Evolutionary conservation across 2,888 invertebrate genomes (phyloP).

Genomic region (Perizoma flavofasciatum): DNA sequence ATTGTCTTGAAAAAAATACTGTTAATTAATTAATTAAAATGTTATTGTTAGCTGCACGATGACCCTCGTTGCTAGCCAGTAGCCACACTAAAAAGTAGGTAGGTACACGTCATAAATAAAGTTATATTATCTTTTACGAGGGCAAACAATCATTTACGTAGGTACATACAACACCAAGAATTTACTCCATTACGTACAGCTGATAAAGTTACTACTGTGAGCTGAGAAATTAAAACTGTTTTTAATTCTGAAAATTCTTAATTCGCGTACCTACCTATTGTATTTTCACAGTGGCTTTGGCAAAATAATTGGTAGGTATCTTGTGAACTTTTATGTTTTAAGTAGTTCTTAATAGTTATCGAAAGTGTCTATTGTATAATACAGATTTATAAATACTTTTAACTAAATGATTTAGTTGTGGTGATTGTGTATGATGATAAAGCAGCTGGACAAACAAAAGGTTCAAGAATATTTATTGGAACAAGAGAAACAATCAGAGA

Average conservation of each 20-base stretch:
- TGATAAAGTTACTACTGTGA: constrained; percentile 51
- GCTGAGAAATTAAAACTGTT: constrained; percentile 20
- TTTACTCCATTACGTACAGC: constrained; percentile 47
- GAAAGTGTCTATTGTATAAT: no score
- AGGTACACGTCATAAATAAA: constrained; percentile 41
- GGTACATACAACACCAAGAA: constrained; percentile 33
- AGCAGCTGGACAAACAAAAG: constrained; percentile 64
- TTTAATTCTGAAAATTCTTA: background rate
- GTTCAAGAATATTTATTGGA: constrained; percentile 69
- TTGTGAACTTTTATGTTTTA: background rate
- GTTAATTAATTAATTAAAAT: constrained; percentile 8
- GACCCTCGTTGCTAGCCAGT: constrained; percentile 43
- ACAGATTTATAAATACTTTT: no score
- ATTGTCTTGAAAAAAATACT: no score
- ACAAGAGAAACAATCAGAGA: constrained; percentile 58
- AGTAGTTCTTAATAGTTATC: no score
- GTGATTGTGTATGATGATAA: constrained; percentile 59
- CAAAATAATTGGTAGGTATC: no score
- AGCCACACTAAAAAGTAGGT: constrained; percentile 41
- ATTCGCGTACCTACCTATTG: background rate
- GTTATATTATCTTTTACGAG: constrained; percentile 56
- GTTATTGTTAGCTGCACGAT: constrained; percentile 50
- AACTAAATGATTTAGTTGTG: constrained; percentile 7
- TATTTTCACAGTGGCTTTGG: no score
- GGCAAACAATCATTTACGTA: constrained; percentile 52